A percentile compares a stretch with the other conserved stretches of the same genome.
These are phyloP conservation scores for Lophius piscatorius DNA, from an alignment of 2,113 vertebrate genomes.

Conservation along the genomic window DNA sequence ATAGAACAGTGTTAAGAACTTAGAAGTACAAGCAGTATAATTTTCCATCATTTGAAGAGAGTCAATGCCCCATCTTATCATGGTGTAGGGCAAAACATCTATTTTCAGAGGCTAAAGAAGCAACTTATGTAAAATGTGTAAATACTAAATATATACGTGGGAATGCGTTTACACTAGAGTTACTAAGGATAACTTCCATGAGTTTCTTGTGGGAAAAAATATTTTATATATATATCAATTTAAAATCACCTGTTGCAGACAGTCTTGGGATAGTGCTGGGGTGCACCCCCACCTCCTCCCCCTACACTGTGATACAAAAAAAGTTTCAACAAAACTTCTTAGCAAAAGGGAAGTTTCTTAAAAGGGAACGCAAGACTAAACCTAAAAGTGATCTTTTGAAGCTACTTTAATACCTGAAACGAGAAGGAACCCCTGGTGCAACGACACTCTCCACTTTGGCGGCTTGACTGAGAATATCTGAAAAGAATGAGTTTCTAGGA, in stretches of 20 bases:
- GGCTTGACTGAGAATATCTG: slow-evolving; percentile 97
- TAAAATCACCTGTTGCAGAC: slow-evolving; percentile 93
- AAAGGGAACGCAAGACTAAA: slow-evolving; percentile 1
- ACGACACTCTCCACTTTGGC: slow-evolving; percentile 99
- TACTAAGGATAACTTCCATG: too few relatives aligned
- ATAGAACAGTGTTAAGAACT: too few relatives aligned
- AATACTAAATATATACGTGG: too few relatives aligned
- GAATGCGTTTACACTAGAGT: too few relatives aligned
- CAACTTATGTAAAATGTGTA: too few relatives aligned
- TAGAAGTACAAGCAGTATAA: too few relatives aligned
- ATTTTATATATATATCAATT: too few relatives aligned
- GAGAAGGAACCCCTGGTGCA: slow-evolving; percentile 99
- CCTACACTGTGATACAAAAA: slow-evolving; percentile 85
- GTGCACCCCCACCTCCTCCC: slow-evolving; percentile 99
- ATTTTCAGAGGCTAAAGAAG: too few relatives aligned
- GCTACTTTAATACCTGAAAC: slow-evolving; percentile 89
- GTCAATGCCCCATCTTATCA: too few relatives aligned
- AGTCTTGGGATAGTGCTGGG: slow-evolving; percentile 99
- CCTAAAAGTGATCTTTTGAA: background rate
- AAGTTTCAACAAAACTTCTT: slow-evolving; percentile 21
- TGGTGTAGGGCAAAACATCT: too few relatives aligned
- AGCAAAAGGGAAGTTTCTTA: background rate
- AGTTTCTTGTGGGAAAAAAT: too few relatives aligned
- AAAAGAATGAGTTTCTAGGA: slow-evolving; percentile 96
- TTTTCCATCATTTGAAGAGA: too few relatives aligned